Base-by-base conservation (phyloP, 2,888 invertebrate species). In the Agrochola lychnidis region DNA sequence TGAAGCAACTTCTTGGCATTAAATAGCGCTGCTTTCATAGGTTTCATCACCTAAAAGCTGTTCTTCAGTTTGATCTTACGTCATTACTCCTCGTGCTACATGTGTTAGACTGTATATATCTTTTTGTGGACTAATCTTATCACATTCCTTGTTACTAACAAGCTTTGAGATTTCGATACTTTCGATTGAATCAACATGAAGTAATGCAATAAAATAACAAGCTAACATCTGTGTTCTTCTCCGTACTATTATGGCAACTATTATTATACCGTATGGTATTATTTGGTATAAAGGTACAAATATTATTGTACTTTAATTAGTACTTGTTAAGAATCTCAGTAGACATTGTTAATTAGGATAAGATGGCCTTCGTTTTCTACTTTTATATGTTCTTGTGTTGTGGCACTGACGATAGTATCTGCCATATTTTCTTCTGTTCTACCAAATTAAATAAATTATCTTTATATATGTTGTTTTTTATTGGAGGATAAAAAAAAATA, bases 361-460 rank as follows among this genome's bases (percentile, higher is more conserved):
- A 79, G 76, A 56, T 10, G 12, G 12, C 66, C 67, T 78, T 76
- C 57, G 73, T 71, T 85, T 78, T 73, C 51, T 84, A 71, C 69
- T 79, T 79, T 83, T 83, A 61, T 69, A 61, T 73, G 57, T 53
- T 57, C 22, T n/a, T 74, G 9, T 70, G 45, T 59, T 40, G 56
- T 79, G 70, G 70, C 53, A 48, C 40, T 68, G 42, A 40, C 62
- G 25, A 36, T 67, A 25, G 59, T 53, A 40, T 42, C 42, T 51
- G 73, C 80, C 73, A 80, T 51, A n/a, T 70, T 75, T 56, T 73
- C 62, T 79, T 75, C 75, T 83, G 76, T 83, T 64, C 62, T 75
- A 56, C 66, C 78, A 76, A 84, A 83, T 78, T 81, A 45, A 87
- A 87, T 87, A 87, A 88, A 87, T 72, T 78, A 64, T 76, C 77